phyloP scores from a whole-genome alignment of 2,888 invertebrate genomes.

The Nemapogon koenigi region DNA sequence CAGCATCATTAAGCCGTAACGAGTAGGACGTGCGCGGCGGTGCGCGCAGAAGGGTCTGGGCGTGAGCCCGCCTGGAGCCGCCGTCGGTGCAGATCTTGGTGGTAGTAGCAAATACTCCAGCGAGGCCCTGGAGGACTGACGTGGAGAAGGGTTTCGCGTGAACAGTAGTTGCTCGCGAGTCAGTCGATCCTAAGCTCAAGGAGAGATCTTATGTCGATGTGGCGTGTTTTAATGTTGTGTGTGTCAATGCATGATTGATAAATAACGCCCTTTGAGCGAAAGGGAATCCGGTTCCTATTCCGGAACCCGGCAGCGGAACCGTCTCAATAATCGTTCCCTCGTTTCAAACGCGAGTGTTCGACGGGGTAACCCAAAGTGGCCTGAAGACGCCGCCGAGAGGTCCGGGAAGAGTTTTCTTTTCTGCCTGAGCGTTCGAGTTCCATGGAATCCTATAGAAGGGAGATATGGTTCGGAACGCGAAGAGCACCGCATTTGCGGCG shows the following conservation, averaged over 20 bases:
- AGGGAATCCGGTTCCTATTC: constrained; percentile 66
- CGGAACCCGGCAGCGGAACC: constrained; percentile 66
- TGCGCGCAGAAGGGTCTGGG: constrained; percentile 68
- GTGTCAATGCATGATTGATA: constrained; percentile 13
- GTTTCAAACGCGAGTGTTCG: constrained; percentile 24
- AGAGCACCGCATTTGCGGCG: constrained; percentile 28
- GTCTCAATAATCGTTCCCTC: constrained; percentile 44
- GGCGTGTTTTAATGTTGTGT: constrained; percentile 24
- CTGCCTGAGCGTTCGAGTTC: constrained; percentile 51
- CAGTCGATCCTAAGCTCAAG: constrained; percentile 65
- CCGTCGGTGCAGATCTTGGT: constrained; percentile 70
- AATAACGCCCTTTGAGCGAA: constrained; percentile 52
- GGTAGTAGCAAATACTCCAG: constrained; percentile 76
- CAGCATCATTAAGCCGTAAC: constrained; percentile 55
- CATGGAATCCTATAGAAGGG: constrained; percentile 55
- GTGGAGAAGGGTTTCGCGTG: constrained; percentile 60
- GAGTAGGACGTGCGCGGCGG: constrained; percentile 60
- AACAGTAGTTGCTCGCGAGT: constrained; percentile 64
- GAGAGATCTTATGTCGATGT: constrained; percentile 52
- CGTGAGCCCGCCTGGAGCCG: constrained; percentile 53
- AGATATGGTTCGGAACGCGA: constrained; percentile 53
- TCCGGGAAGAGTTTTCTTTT: constrained; percentile 51
- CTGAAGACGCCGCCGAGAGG: constrained; percentile 63
- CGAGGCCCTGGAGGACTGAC: constrained; percentile 66
- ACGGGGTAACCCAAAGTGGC: constrained; percentile 50